A percentile compares a stretch with the other conserved stretches of the same genome.
phyloP scores from a whole-genome alignment of 2,888 invertebrate species.

The Conistra vaccinii region DNA sequence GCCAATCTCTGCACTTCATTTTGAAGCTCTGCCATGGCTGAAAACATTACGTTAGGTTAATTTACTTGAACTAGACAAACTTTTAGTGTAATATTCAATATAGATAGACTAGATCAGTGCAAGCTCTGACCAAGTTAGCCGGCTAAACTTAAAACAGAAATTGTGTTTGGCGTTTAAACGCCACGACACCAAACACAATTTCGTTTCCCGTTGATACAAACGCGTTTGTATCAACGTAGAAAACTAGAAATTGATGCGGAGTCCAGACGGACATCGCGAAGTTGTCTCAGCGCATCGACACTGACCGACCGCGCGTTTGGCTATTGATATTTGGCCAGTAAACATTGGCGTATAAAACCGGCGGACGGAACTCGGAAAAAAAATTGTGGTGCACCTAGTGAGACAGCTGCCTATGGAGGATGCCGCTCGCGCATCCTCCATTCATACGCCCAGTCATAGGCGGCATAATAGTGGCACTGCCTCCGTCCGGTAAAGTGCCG shows the following conservation, averaged over 20 bases:
- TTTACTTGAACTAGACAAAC: background rate
- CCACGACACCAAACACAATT: too few species aligned
- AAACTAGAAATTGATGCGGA: background rate
- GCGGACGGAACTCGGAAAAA: too few species aligned
- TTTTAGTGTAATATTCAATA: background rate
- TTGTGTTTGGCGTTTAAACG: background rate
- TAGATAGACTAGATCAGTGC: background rate
- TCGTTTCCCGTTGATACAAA: too few species aligned
- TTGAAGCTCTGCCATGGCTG: slow-evolving; percentile 85
- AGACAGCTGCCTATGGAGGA: background rate
- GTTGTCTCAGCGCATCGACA: too few species aligned
- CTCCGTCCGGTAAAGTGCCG: too few species aligned
- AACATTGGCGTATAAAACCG: too few species aligned
- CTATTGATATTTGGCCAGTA: too few species aligned
- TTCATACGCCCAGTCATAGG: background rate
- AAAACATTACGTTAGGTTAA: slow-evolving; percentile 8
- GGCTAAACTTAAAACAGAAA: too few species aligned
- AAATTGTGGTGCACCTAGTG: background rate
- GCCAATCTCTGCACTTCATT: slow-evolving; percentile 88
- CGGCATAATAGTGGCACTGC: too few species aligned
- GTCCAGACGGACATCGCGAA: too few species aligned
- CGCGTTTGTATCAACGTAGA: background rate
- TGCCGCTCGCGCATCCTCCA: background rate
- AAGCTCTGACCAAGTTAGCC: too few species aligned
- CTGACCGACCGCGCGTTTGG: too few species aligned